These are phyloP conservation scores for Rhynchonycteris naso DNA, from an alignment of 2,797 vertebrate species.

Conservation along the genomic window DNA sequence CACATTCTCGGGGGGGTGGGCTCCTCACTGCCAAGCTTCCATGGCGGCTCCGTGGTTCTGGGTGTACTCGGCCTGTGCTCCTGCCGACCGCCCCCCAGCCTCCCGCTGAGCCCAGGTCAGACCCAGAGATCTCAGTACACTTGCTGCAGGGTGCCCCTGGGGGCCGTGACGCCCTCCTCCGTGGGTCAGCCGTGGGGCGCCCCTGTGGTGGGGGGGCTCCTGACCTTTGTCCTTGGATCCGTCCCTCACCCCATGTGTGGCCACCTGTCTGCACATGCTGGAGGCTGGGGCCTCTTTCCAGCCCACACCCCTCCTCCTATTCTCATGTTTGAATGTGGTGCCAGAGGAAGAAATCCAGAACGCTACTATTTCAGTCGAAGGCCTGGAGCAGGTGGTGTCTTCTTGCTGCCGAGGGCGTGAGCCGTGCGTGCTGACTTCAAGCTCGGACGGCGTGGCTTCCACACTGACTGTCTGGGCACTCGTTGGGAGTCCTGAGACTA, in stretches of 20 bases:
- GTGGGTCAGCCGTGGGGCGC: no score
- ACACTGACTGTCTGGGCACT: background rate
- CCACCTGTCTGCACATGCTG: background rate
- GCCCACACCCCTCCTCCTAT: background rate
- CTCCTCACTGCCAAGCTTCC: accelerated
- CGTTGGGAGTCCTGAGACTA: conserved; percentile 52
- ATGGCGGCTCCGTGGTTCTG: accelerated
- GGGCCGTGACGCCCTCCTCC: background rate
- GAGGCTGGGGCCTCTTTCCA: background rate
- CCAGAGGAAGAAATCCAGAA: background rate
- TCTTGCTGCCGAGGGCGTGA: background rate
- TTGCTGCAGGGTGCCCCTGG: accelerated
- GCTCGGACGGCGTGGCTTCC: accelerated
- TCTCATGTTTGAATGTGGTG: accelerated
- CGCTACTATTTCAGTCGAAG: accelerated
- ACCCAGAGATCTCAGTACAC: no score
- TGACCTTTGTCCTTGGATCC: background rate
- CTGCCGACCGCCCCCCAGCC: accelerated
- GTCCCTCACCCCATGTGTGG: accelerated
- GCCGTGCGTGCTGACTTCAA: background rate
- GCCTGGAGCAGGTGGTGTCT: accelerated
- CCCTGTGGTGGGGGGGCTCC: background rate
- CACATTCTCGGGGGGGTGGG: accelerated
- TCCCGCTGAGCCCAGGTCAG: background rate
- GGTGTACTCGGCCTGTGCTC: accelerated